Evolutionary conservation across 2,113 vertebrate species (phyloP).

Genomic region (Chamaetylas fuelleborni): DNA sequence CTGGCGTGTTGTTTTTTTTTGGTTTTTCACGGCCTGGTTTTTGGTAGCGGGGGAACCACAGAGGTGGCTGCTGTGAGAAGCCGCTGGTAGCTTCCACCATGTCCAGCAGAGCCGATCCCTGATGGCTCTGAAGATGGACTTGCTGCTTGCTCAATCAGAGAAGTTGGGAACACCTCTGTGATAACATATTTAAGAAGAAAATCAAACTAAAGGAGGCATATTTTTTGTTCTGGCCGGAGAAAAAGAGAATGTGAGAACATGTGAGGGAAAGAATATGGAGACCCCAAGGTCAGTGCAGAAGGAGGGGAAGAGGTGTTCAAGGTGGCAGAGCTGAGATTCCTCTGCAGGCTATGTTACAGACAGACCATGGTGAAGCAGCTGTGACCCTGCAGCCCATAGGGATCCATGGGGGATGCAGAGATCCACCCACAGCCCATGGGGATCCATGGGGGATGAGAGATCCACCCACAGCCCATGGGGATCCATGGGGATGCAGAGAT

Average conservation of each 20-base stretch:
- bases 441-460: no score
- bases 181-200: background rate
- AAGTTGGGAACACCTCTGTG: rapidly evolving
- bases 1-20: background rate
- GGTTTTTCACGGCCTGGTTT: background rate
- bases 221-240: background rate
- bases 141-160: rapidly evolving
- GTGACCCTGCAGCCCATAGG: background rate
- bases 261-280: background rate
- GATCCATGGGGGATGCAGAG: no score
- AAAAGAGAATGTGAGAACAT: background rate
- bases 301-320: background rate
- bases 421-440: no score
- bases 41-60: rapidly evolving
- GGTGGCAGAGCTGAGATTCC: rapidly evolving
- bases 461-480: no score
- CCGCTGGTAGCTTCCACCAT: background rate
- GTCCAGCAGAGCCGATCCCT: background rate
- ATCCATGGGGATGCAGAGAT: no score
- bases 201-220: background rate
- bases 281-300: background rate
- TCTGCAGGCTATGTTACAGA: background rate
- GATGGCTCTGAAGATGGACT: background rate
- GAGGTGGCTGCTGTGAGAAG: background rate
- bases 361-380: background rate